These are phyloP conservation scores for Amazona vittata DNA, from an alignment of 2,113 vertebrate genomes.

Conservation along the genomic window DNA sequence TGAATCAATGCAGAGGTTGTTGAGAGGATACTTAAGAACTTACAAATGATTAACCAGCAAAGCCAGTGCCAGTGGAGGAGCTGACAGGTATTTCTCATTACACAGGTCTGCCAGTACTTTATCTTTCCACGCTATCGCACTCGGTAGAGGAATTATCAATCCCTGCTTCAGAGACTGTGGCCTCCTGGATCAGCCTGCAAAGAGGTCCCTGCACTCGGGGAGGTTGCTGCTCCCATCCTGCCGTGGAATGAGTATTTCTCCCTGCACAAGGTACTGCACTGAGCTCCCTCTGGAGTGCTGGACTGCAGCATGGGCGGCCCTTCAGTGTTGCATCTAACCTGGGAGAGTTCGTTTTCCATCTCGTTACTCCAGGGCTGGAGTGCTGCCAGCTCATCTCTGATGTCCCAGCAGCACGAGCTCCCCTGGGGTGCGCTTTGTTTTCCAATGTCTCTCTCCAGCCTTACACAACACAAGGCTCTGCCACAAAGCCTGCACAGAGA, in stretches of 20 bases:
- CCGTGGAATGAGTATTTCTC: not conserved
- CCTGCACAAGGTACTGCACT: not conserved
- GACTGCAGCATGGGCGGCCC: rapidly evolving
- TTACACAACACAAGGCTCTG: not conserved
- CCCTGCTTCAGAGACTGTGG: not conserved
- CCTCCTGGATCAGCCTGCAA: not conserved
- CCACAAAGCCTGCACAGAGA: not conserved
- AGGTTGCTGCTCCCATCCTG: not conserved
- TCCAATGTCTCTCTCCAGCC: not conserved
- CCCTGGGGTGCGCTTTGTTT: not conserved
- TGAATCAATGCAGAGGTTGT: not conserved
- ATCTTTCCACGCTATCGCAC: not conserved
- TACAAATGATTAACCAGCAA: not conserved
- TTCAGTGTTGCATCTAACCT: not conserved
- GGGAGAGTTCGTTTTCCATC: not conserved
- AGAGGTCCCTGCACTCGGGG: not conserved
- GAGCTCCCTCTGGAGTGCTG: not conserved
- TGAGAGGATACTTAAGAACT: not conserved
- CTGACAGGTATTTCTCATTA: not conserved
- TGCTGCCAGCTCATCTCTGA: not conserved
- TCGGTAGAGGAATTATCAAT: not conserved
- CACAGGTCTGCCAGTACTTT: not conserved
- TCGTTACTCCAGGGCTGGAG: not conserved
- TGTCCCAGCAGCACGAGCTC: not conserved
- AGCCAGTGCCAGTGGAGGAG: not conserved